Conservation (phyloP, 2,113 vertebrate genomes). For the Passerina amoena region DNA sequence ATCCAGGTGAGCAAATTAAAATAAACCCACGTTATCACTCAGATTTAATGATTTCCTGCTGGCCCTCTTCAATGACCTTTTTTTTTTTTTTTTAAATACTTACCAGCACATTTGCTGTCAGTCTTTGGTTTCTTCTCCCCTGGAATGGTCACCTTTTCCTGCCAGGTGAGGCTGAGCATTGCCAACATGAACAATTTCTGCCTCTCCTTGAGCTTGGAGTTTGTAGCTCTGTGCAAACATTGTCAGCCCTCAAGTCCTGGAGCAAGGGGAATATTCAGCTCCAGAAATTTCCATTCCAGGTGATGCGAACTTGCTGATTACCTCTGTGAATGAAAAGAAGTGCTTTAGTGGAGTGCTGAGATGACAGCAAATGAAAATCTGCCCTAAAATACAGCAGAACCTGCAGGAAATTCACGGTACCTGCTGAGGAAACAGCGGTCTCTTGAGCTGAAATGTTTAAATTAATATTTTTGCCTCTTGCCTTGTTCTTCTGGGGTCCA, state of each 20-base stretch:
- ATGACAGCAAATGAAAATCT: not conserved
- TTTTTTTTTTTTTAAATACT: not conserved
- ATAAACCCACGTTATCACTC: constrained; percentile 7
- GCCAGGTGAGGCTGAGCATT: not conserved
- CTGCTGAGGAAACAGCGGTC: not conserved
- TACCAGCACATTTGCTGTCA: not conserved
- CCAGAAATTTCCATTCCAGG: not conserved
- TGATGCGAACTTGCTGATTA: not conserved
- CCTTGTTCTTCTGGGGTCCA: not conserved
- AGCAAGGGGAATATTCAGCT: not conserved
- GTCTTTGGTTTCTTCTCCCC: not conserved
- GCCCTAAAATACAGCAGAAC: not conserved
- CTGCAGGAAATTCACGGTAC: not conserved
- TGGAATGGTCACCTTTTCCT: not conserved
- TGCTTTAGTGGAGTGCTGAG: not conserved
- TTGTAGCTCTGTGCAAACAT: not conserved
- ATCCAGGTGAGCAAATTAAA: constrained; percentile 11
- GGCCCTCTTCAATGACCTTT: not conserved
- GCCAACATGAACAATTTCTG: not conserved
- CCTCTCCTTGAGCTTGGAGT: not conserved
- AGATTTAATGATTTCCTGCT: constrained; percentile 37
- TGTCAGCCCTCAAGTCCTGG: not conserved
- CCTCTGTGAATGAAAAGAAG: not conserved
- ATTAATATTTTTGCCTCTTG: not conserved
- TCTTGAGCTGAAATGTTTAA: not conserved